Percentiles rank a stretch among this genome's conserved stretches.
Conservation (phyloP, 2,113 vertebrate genomes). For the Sceloporus tristichus region DNA sequence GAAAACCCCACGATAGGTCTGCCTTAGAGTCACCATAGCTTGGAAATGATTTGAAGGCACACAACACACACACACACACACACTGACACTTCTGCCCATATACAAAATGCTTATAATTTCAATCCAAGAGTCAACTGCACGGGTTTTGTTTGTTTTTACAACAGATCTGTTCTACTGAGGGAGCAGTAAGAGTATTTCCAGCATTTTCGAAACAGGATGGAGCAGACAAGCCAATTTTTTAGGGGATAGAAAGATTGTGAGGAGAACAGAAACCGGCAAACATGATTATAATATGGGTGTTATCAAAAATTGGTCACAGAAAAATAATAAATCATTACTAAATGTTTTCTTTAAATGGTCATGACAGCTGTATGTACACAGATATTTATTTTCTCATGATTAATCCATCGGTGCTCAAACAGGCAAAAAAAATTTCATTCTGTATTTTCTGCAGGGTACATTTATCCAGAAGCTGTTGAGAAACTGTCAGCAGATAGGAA, state of each 20-base stretch:
- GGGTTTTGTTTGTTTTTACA: no score
- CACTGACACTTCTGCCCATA: neutral
- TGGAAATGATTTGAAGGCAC: no score
- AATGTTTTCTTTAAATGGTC: constrained; percentile 29
- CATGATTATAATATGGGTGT: constrained; percentile 4
- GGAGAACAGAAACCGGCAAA: neutral
- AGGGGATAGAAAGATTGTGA: neutral
- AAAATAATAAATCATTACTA: constrained; percentile 18
- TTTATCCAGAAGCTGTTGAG: constrained; percentile 24
- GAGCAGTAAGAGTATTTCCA: neutral
- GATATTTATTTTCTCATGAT: constrained; percentile 43
- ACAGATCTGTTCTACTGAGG: neutral
- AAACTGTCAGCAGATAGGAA: constrained; percentile 6
- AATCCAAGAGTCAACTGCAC: neutral
- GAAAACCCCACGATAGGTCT: no score
- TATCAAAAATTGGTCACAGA: constrained; percentile 15
- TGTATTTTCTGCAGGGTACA: constrained; percentile 15
- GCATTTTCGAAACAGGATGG: neutral
- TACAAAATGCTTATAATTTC: neutral
- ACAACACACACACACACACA: no score
- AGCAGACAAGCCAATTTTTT: neutral
- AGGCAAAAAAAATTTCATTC: constrained; percentile 10
- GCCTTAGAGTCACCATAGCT: no score
- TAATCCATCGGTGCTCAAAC: constrained; percentile 34
- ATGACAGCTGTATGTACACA: constrained; percentile 20